Base-by-base conservation (phyloP, 2,888 invertebrate genomes). In the Caenorhabditis becei region DNA sequence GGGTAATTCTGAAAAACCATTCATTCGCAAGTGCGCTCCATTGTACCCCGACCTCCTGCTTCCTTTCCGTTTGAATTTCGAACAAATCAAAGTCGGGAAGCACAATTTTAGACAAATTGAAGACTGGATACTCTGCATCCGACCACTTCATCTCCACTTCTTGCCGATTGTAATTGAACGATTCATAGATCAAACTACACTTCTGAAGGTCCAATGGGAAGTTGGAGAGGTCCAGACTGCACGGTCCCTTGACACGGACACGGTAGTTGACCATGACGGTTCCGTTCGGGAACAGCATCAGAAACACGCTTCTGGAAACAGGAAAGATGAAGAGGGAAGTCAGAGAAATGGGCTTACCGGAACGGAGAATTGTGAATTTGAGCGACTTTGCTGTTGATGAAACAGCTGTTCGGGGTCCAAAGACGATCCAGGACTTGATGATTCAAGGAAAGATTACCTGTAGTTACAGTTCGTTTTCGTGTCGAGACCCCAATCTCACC, bases 81-180 rank as follows among this genome's bases (percentile, higher is more conserved):
- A 87, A 83, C 24, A 91, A 58, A 41, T 89, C 88, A 69, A 89
- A 91, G 66, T 91, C 91, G 8, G 91, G 91, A 26, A 91, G 83
- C 10, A 87, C 71, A 59, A 91, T 90, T 2, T 79, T 74, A 49
- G 80, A 86, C 11, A 85, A 84, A 2, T 87, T 75, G n/a, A 80
- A 83, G 11, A 83, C 83, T 0, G 82, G 80, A n/a, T 62, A 51
- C 0, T 65, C 61, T 26, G 47, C 71, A 18, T 83, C 77, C 16
- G 79, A 72, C 90, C 90, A 90, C n/a, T 88, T 53, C 90, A 90
- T 90, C 35, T 86, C 83, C 24, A 91, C 91, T 75, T 91, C 91
- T 53, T 89, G 88, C 41, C 90, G 89, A 82, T 91, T 91, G 84
- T 91, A 91, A 78, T 90, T 91, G 86, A 91, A 91, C 74, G 89